Conservation (phyloP, 2,888 invertebrate genomes). For the Dioctria linearis region DNA sequence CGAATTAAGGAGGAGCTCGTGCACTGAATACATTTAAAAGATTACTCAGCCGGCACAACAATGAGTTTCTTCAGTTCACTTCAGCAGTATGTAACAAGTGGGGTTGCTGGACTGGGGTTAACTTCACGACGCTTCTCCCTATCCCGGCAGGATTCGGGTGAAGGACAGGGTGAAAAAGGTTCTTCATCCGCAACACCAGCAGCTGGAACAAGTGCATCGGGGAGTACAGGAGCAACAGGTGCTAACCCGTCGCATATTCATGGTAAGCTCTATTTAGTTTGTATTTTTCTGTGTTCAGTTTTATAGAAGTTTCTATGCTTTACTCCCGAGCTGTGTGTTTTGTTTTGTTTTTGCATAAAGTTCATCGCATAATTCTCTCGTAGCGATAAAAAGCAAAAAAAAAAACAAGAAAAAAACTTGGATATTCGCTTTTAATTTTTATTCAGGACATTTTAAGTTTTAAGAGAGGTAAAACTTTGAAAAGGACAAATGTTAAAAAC, state of each 20-base stretch:
- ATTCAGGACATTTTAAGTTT: no score
- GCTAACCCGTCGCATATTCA: conserved; percentile 54
- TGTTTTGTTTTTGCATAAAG: no score
- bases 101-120: conserved; percentile 85
- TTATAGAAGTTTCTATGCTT: no score
- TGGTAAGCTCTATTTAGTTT: conserved; percentile 51
- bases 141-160: conserved; percentile 78
- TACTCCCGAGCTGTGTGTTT: no score
- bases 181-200: conserved; percentile 57
- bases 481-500: no score
- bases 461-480: no score
- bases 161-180: conserved; percentile 62
- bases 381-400: no score
- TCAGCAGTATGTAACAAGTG: conserved; percentile 89
- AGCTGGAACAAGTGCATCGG: conserved; percentile 34
- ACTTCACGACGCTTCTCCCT: conserved; percentile 83
- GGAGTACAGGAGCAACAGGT: conserved; percentile 29
- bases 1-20: conserved; percentile 10
- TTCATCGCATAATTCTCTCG: no score
- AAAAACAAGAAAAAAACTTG: no score
- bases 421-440: no score
- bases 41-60: conserved; percentile 34
- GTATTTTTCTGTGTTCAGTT: no score
- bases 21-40: conserved; percentile 10
- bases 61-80: conserved; percentile 92